Base-by-base conservation (phyloP, 2,797 vertebrate species). In the Synaphobranchus kaupii region DNA sequence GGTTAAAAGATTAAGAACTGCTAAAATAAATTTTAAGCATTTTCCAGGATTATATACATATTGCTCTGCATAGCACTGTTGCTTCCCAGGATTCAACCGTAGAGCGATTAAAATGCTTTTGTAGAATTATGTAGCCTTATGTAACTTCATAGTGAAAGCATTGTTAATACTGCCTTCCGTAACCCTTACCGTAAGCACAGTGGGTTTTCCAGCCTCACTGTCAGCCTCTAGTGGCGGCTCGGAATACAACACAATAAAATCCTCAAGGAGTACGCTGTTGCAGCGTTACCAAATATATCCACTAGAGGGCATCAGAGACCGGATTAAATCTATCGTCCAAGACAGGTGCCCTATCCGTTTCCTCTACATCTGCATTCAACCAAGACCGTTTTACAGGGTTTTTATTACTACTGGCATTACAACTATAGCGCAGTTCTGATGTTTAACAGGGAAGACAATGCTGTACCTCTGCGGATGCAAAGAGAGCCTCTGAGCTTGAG, bases 251-350 rank as follows among this genome's bases (percentile, higher is more conserved):
- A 85, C n/a, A 15, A 28, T 17, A 76, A 60, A 9, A 47, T 47
- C 9, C 31, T 5, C 28, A 60, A 12, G 50, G n/a, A 73, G 86
- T 39, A 12, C 13, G 76, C 7, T n/a, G 9, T 1, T 47, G 22
- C 71, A 48, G 1, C 5, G 44, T 86, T 68, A 13, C 9, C 28
- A 0, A 3, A 25, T 39, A 13, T 0, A 3, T 56, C 86, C 89
- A 90, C 58, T 63, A 89, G 88, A 52, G 82, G 47, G 81, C 52
- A 22, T 50, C 63, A 88, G 28, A 83, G 73, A 87, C 89, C 31
- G 8, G 12, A 76, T 25, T 2, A 31, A 44, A 84, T 48, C 73
- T 63, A 52, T 81, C 12, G 28, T 52, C 86, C 52, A 60, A 82
- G 31, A 0, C 0, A 13, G 84, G 83, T 80, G 89, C 80, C 88